A percentile compares a stretch with the other conserved stretches of the same genome.
phyloP scores from a whole-genome alignment of 2,113 vertebrate genomes.

The Rattus rattus region DNA sequence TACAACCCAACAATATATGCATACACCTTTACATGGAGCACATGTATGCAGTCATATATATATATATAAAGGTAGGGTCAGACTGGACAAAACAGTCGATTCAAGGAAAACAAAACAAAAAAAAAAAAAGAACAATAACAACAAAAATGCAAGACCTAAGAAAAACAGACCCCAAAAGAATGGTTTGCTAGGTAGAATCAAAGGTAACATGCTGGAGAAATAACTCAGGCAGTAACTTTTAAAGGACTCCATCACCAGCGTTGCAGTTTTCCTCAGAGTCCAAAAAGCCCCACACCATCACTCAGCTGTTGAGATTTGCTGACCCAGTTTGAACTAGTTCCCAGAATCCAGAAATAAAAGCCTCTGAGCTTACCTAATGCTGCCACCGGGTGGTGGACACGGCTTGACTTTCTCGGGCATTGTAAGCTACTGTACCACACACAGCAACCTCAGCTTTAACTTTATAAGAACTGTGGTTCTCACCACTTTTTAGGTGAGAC shows the following conservation, averaged over 20 bases:
- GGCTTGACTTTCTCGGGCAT: not conserved
- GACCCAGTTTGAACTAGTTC: not conserved
- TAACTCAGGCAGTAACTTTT: not conserved
- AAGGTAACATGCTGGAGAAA: not conserved
- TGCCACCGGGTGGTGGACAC: slow-evolving; percentile 61
- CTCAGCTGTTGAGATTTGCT: not conserved
- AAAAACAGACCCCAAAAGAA: slow-evolving; percentile 14
- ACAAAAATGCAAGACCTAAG: not conserved
- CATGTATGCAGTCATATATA: not conserved
- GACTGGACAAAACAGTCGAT: not conserved
- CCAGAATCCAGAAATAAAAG: not conserved
- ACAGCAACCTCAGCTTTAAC: not conserved
- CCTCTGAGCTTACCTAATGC: slow-evolving; percentile 21
- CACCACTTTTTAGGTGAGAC: not conserved
- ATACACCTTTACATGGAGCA: not conserved
- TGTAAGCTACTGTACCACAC: not conserved
- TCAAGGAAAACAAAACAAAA: not conserved
- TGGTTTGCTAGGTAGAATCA: not conserved
- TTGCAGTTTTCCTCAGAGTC: not conserved
- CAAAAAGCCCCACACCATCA: not conserved
- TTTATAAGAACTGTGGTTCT: not conserved
- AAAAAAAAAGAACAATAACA: not conserved
- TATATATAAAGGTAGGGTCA: no score
- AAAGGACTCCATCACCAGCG: not conserved
- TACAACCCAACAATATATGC: not conserved